phyloP scores from a whole-genome alignment of 2,113 vertebrate species.

The Danionella cerebrum region DNA sequence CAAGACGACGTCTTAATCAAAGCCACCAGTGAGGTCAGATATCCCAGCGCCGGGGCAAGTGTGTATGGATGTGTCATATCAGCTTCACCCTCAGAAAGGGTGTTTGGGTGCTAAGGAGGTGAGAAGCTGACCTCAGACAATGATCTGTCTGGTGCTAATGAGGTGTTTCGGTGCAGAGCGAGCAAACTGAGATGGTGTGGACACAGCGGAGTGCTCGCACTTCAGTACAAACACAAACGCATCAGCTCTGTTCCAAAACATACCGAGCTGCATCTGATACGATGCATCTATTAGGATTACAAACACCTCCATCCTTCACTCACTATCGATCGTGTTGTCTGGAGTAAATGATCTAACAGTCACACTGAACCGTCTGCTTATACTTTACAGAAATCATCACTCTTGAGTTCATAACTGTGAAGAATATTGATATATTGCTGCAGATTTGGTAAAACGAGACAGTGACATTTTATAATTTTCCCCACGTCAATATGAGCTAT shows the following conservation, averaged over 20 bases:
- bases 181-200: neutral
- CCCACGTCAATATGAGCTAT: too few relatives aligned
- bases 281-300: too few relatives aligned
- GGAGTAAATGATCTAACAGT: too few relatives aligned
- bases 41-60: neutral
- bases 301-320: too few relatives aligned
- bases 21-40: conserved; percentile 23
- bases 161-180: conserved; percentile 5
- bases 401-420: too few relatives aligned
- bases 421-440: too few relatives aligned
- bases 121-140: conserved; percentile 11
- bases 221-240: neutral
- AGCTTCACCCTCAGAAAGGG: neutral
- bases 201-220: neutral
- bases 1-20: conserved; percentile 36
- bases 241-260: neutral
- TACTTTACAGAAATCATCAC: too few relatives aligned
- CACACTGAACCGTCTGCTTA: too few relatives aligned
- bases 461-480: too few relatives aligned
- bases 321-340: too few relatives aligned
- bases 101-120: conserved; percentile 15
- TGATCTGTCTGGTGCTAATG: conserved; percentile 16
- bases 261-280: too few relatives aligned
- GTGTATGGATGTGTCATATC: neutral
- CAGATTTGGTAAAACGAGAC: too few relatives aligned